Base-by-base conservation (phyloP, 2,888 invertebrate genomes). In the Urechis unicinctus region DNA sequence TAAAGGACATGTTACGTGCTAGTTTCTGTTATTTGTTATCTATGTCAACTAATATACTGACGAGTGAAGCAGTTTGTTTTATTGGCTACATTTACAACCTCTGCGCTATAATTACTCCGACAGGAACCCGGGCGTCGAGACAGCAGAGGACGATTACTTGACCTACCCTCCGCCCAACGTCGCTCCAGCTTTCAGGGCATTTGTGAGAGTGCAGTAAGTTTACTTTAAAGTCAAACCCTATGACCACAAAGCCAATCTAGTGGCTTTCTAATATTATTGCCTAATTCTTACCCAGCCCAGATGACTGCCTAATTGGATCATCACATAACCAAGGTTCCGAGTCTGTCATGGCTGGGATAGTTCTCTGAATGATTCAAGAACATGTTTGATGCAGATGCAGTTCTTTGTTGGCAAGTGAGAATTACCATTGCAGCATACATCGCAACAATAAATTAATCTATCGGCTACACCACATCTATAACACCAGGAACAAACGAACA, bases 161-260 rank as follows among this genome's bases (percentile, higher is more conserved):
- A 61, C 42, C 36, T 31, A 44, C 59, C 60, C 30, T 61, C 58
- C 31, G 63, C 59, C 41, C 69, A 66, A 53, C 61, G 74, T 51
- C 57, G 74, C 47, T 69, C 72, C n/a, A 73, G 73, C 54, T 73
- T 74, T 58, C 72, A 73, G 57, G 70, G 71, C 42, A 66, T 74
- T 57, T 72, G 74, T 6, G 74, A 74, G 57, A 72, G 71, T 60
- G 70, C 55, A 22, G 55, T 55, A 30, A 22, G 46, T 55, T 36
- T 13, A 36, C n/a, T n/a, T 36, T 17, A 36, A 13, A 36, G 17
- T 36, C 36, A 36, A 36, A 36, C 17, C 17, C 36, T 13, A 36
- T 36, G 36, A 9, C 9, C 17, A 36, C 17, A 36, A 36, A 17
- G 36, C 9, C 36, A 36, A 36, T 36, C 36, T 13, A 36, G 17